phyloP scores from a whole-genome alignment of 2,113 vertebrate genomes.

The Burhinus bistriatus region DNA sequence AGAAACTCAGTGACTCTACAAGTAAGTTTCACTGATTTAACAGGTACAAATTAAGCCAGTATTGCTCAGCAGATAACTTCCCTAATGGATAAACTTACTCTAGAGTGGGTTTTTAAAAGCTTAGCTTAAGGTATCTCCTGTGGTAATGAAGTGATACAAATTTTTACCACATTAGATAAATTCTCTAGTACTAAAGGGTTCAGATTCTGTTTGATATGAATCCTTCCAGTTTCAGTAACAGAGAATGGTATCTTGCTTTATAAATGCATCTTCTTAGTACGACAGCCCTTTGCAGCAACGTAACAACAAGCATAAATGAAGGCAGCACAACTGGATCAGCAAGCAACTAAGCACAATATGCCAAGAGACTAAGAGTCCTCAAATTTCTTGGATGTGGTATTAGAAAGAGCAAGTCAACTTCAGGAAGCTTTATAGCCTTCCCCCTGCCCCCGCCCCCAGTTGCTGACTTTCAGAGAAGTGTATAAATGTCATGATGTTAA shows the following conservation, averaged over 20 bases:
- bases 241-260: neutral
- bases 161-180: neutral
- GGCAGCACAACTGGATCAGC: neutral
- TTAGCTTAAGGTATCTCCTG: neutral
- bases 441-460: neutral
- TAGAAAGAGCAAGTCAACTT: neutral
- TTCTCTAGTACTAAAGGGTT: neutral
- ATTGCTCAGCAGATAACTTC: neutral
- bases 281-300: neutral
- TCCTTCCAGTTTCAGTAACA: neutral
- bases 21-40: neutral
- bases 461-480: neutral
- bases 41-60: neutral
- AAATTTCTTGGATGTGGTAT: neutral
- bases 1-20: neutral
- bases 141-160: neutral
- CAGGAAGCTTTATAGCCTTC: neutral
- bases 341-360: neutral
- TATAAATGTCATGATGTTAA: neutral
- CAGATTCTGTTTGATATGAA: neutral
- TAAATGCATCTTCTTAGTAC: neutral
- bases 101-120: neutral
- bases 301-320: neutral
- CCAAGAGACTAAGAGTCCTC: neutral
- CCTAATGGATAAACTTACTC: neutral